A percentile compares a stretch with the other conserved stretches of the same genome.
phyloP scores from a whole-genome alignment of 2,797 vertebrate genomes.

The Danionella dracula region DNA sequence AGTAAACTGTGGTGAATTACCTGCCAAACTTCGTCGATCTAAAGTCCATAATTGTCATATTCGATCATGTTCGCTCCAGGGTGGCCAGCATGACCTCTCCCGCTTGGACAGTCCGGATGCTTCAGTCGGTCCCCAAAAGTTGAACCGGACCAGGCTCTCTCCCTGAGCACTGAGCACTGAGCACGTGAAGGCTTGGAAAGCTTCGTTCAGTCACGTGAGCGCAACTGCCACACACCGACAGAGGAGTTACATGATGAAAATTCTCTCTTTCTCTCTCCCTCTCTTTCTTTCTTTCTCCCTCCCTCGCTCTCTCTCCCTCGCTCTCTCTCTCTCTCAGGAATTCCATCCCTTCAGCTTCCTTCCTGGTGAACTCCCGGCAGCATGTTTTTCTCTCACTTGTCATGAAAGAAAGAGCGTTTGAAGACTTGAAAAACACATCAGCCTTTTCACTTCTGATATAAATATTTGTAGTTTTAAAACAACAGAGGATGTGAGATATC shows the following conservation, averaged over 20 bases:
- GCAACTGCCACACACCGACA: background rate
- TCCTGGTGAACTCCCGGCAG: slow-evolving; percentile 18
- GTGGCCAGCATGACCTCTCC: background rate
- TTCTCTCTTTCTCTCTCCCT: background rate
- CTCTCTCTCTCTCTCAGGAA: background rate
- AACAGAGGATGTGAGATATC: too few relatives aligned
- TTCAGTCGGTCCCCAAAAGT: slow-evolving; percentile 33
- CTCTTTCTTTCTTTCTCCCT: background rate
- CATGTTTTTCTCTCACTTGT: background rate
- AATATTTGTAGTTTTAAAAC: too few relatives aligned
- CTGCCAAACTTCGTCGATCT: slow-evolving; percentile 79
- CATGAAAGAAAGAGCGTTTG: too few relatives aligned
- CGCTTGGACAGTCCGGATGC: background rate
- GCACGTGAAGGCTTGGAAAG: slow-evolving; percentile 2
- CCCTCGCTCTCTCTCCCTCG: background rate
- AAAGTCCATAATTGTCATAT: slow-evolving; percentile 62
- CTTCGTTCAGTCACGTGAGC: background rate
- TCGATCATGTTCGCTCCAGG: slow-evolving; percentile 30
- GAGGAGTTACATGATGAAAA: background rate
- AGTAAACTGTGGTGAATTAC: too few relatives aligned
- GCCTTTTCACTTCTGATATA: too few relatives aligned
- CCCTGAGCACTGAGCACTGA: too few relatives aligned
- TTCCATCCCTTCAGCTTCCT: slow-evolving; percentile 22
- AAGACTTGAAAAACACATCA: too few relatives aligned
- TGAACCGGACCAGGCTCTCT: too few relatives aligned